phyloP scores from a whole-genome alignment of 2,113 vertebrate genomes.

The Malurus cyaneus region DNA sequence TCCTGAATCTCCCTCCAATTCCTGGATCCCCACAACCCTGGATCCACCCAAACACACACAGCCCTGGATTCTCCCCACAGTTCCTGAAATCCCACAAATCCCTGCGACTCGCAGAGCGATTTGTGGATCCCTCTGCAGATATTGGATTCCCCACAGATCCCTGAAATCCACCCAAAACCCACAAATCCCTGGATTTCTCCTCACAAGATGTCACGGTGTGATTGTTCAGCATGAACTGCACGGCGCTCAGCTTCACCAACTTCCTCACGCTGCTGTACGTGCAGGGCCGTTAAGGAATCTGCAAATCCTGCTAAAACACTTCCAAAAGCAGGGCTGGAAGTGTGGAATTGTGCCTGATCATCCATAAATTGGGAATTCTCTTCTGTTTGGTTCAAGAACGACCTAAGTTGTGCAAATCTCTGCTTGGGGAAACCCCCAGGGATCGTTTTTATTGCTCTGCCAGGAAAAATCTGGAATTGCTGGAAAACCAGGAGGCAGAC shows the following conservation, averaged over 20 bases:
- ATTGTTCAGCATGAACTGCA: constrained; percentile 99
- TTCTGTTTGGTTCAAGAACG: background rate
- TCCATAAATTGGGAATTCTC: background rate
- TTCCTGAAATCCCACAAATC: no score
- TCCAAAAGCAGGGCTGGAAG: background rate
- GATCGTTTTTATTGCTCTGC: background rate
- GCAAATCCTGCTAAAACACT: background rate
- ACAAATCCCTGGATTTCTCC: no score
- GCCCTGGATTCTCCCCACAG: no score
- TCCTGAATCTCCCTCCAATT: no score
- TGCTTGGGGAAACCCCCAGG: background rate
- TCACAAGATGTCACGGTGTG: constrained; percentile 98
- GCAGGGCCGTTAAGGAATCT: constrained; percentile 70
- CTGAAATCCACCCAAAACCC: no score
- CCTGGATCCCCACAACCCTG: no score
- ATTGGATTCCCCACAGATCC: no score
- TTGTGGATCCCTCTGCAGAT: no score
- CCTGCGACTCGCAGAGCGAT: no score
- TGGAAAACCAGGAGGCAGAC: background rate
- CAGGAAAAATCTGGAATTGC: background rate
- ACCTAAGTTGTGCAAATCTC: background rate
- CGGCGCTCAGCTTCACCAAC: constrained; percentile 95
- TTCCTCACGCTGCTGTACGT: constrained; percentile 98
- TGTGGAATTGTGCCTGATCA: accelerated
- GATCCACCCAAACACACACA: no score